Percentiles rank a stretch among this genome's conserved stretches.
Evolutionary conservation across 35 echinoderm and acorn worm genomes (phyloP).

Genomic region (Anneissia japonica): DNA sequence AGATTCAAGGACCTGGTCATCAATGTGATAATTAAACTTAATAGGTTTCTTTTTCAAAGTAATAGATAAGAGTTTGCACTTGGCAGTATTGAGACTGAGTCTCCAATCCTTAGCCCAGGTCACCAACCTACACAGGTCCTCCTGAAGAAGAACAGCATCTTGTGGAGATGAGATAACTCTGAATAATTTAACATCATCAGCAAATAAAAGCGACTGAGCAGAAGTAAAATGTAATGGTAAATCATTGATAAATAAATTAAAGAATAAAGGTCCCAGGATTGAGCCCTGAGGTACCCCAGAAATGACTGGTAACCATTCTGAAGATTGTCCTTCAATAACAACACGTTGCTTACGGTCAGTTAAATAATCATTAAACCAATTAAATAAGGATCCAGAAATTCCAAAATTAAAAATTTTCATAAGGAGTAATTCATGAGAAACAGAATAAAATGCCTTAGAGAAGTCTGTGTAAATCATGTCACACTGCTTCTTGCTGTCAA

Average conservation of each 20-base stretch:
- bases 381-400: neutral
- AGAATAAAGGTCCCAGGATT: constrained; percentile 8
- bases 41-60: constrained; percentile 4
- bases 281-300: constrained; percentile 10
- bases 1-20: neutral
- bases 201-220: neutral
- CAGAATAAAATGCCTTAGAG: constrained; percentile 23
- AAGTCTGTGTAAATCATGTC: constrained; percentile 24
- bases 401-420: constrained; percentile 13
- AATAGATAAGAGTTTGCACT: constrained; percentile 4
- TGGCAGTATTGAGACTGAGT: constrained; percentile 15
- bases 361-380: constrained; percentile 4
- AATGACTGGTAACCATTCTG: neutral
- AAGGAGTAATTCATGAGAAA: constrained; percentile 13
- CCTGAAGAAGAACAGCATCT: constrained; percentile 19
- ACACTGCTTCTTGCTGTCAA: neutral
- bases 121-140: constrained; percentile 28
- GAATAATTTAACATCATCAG: constrained; percentile 18
- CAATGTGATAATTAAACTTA: neutral
- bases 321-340: neutral
- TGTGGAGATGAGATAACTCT: neutral
- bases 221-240: neutral
- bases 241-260: constrained; percentile 15
- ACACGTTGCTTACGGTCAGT: constrained; percentile 10
- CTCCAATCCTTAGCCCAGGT: constrained; percentile 19